Percentiles rank a stretch among this genome's conserved stretches.
These are phyloP conservation scores for Drosophila prosaltans DNA, from an alignment of 1,140 invertebrate genomes.

Conservation along the genomic window DNA sequence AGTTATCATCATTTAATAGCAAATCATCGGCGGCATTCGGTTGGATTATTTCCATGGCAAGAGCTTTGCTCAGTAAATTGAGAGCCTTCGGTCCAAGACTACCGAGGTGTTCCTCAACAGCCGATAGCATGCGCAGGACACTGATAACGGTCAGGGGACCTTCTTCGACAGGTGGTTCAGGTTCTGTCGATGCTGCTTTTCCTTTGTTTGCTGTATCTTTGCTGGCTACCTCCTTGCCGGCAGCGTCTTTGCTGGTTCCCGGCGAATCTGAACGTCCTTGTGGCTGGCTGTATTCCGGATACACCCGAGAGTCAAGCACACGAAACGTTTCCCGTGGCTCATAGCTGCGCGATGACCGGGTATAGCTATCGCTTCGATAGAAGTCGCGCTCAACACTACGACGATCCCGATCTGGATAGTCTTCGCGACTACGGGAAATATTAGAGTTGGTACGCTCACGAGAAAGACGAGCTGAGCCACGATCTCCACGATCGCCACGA, in stretches of 20 bases:
- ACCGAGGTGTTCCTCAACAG: slow-evolving; percentile 91
- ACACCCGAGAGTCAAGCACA: slow-evolving; percentile 55
- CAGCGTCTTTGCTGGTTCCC: neutral
- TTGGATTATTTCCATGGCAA: slow-evolving; percentile 88
- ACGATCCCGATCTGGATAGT: slow-evolving; percentile 43
- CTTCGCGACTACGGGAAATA: slow-evolving; percentile 38
- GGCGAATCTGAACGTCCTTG: slow-evolving; percentile 47
- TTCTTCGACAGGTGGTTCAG: slow-evolving; percentile 52
- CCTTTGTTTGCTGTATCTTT: slow-evolving; percentile 36
- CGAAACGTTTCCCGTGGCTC: slow-evolving; percentile 54
- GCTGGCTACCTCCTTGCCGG: neutral
- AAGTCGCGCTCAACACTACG: slow-evolving; percentile 23
- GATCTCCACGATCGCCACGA: slow-evolving; percentile 22
- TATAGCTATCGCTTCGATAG: slow-evolving; percentile 31
- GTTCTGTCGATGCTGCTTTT: slow-evolving; percentile 11
- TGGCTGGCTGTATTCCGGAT: slow-evolving; percentile 59
- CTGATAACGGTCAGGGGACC: slow-evolving; percentile 86
- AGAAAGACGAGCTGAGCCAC: slow-evolving; percentile 38
- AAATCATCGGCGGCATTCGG: slow-evolving; percentile 90
- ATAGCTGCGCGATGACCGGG: slow-evolving; percentile 36
- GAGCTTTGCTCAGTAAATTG: slow-evolving; percentile 88
- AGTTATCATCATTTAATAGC: slow-evolving; percentile 87
- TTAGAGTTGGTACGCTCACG: slow-evolving; percentile 44
- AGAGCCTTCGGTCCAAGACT: slow-evolving; percentile 91
- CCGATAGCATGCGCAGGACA: slow-evolving; percentile 89